phyloP scores from a whole-genome alignment of 1,140 invertebrate genomes.

The Stenopsyche tienmushanensis region DNA sequence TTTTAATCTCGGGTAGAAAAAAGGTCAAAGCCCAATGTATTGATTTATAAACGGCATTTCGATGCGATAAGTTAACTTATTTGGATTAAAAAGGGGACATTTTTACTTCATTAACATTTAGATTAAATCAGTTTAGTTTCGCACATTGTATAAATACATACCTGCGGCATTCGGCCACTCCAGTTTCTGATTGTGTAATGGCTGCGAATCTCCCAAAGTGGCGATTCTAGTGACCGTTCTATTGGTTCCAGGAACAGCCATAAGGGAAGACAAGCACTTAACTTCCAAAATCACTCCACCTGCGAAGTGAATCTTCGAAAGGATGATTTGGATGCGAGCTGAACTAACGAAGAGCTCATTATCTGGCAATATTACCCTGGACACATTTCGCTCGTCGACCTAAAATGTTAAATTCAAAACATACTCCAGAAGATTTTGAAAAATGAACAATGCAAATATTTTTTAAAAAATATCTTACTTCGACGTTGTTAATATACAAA shows the following conservation, averaged over 20 bases:
- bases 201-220: conserved; percentile 6
- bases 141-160: conserved; percentile 3
- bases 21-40: too few species aligned
- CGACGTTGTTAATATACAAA: conserved; percentile 24
- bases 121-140: neutral
- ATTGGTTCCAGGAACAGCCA: neutral
- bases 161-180: conserved; percentile 25
- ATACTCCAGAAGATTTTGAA: too few species aligned
- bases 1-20: too few species aligned
- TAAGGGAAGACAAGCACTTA: conserved; percentile 6
- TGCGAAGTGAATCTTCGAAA: conserved; percentile 19
- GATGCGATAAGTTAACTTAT: too few species aligned
- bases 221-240: conserved; percentile 3
- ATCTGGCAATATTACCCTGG: conserved; percentile 5
- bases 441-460: too few species aligned
- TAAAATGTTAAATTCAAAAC: conserved; percentile 3
- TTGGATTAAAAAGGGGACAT: too few species aligned
- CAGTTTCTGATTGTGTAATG: conserved; percentile 25
- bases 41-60: too few species aligned
- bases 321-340: conserved; percentile 8
- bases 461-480: too few species aligned
- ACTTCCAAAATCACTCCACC: conserved; percentile 1
- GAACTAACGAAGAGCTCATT: conserved; percentile 17
- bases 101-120: neutral
- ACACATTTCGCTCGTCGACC: conserved; percentile 23